These are phyloP conservation scores for Bubo scandiacus DNA, from an alignment of 2,113 vertebrate genomes.

Conservation along the genomic window DNA sequence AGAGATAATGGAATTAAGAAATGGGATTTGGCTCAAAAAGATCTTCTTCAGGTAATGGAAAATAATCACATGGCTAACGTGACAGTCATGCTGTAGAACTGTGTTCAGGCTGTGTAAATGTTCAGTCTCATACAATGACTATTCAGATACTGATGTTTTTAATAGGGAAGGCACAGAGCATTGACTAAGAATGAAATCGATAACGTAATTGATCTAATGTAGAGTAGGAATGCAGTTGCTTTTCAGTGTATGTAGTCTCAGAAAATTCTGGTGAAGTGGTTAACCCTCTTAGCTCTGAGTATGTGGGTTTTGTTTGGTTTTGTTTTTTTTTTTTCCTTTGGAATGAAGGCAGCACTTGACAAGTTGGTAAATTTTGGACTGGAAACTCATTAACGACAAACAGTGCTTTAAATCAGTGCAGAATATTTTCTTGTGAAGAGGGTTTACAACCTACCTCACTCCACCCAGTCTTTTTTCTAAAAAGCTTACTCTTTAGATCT, in stretches of 20 bases:
- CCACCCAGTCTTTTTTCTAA: background rate
- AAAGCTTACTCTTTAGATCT: background rate
- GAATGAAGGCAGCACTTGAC: background rate
- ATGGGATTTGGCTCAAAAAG: conserved; percentile 91
- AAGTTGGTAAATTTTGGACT: background rate
- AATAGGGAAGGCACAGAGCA: background rate
- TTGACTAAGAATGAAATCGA: background rate
- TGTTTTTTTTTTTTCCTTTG: background rate
- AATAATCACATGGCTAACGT: background rate
- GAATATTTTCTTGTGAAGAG: background rate
- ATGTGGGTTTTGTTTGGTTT: background rate
- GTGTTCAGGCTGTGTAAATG: background rate
- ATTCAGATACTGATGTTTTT: background rate
- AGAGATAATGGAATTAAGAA: conserved; percentile 93
- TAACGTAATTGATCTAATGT: background rate
- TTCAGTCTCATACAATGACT: background rate
- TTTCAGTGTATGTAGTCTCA: background rate
- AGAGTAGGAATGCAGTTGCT: background rate
- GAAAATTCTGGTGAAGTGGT: background rate
- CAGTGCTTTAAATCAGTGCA: background rate
- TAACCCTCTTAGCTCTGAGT: background rate
- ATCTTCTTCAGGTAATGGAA: conserved; percentile 84
- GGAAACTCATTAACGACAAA: background rate
- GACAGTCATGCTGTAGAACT: background rate
- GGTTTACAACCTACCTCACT: background rate